A percentile compares a stretch with the other conserved stretches of the same genome.
These are phyloP conservation scores for Mactra quadrangularis DNA, from an alignment of 1,140 invertebrate species.

Conservation along the genomic window DNA sequence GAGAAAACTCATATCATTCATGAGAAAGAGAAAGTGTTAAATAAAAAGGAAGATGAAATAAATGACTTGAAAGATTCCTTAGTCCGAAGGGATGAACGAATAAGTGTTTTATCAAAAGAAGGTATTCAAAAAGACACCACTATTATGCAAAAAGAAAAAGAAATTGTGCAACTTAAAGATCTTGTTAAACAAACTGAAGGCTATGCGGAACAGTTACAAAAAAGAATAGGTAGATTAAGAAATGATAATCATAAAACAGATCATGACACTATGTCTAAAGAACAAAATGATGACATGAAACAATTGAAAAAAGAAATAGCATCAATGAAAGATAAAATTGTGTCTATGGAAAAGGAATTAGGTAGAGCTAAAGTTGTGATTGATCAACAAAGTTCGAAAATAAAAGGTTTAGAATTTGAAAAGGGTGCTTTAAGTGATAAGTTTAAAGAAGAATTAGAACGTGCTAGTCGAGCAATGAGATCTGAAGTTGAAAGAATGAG, in stretches of 20 bases:
- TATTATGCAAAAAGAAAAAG: slow-evolving; percentile 70
- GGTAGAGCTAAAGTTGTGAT: slow-evolving; percentile 69
- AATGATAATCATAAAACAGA: slow-evolving; percentile 69
- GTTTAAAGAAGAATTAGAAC: slow-evolving; percentile 75
- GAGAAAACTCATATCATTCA: slow-evolving; percentile 68
- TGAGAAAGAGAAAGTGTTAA: slow-evolving; percentile 68
- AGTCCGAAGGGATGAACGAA: slow-evolving; percentile 68
- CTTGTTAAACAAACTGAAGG: slow-evolving; percentile 74
- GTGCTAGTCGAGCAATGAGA: slow-evolving; percentile 74
- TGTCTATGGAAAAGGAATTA: slow-evolving; percentile 73
- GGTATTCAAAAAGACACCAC: slow-evolving; percentile 68
- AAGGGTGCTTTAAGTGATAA: slow-evolving; percentile 66
- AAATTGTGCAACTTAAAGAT: slow-evolving; percentile 72
- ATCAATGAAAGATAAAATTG: slow-evolving; percentile 68
- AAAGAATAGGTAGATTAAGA: slow-evolving; percentile 67
- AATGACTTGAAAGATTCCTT: slow-evolving; percentile 72
- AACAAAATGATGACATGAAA: slow-evolving; percentile 75
- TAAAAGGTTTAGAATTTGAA: slow-evolving; percentile 68
- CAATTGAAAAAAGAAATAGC: slow-evolving; percentile 69
- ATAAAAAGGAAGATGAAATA: slow-evolving; percentile 72
- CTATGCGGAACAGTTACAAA: slow-evolving; percentile 71
- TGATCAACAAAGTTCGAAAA: slow-evolving; percentile 71
- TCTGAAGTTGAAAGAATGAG: slow-evolving; percentile 78
- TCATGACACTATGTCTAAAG: slow-evolving; percentile 66
- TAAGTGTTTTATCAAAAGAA: slow-evolving; percentile 64